A percentile compares a stretch with the other conserved stretches of the same genome.
These are phyloP conservation scores for Pseudois nayaur DNA, from an alignment of 2,113 vertebrate species.

Conservation along the genomic window DNA sequence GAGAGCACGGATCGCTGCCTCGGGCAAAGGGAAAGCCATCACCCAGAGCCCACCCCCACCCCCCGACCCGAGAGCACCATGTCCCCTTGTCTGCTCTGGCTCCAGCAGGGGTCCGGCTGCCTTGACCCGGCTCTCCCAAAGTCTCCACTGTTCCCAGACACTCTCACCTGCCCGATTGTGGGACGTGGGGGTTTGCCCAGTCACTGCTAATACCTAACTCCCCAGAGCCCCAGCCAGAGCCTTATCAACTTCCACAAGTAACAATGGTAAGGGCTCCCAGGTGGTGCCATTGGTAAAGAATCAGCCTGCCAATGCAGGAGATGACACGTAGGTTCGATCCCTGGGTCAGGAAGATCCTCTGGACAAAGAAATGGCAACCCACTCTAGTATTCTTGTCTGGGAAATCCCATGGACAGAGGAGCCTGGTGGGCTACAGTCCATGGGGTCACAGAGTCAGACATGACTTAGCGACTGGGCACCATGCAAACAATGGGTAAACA, in stretches of 20 bases:
- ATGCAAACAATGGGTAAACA: neutral
- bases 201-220: neutral
- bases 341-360: neutral
- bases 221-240: neutral
- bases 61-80: rapidly evolving
- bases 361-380: neutral
- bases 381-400: neutral
- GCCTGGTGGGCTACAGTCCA: neutral
- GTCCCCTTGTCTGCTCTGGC: too few relatives aligned
- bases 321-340: neutral
- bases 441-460: neutral
- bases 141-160: neutral
- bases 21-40: constrained; percentile 59
- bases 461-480: neutral
- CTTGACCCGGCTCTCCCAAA: rapidly evolving
- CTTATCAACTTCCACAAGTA: neutral
- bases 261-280: neutral
- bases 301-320: neutral
- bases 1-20: constrained; percentile 82
- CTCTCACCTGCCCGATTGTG: rapidly evolving
- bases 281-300: neutral
- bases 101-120: too few relatives aligned
- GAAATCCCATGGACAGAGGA: neutral
- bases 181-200: rapidly evolving
- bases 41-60: neutral